These are phyloP conservation scores for Yasuhikotakia modesta DNA, from an alignment of 2,797 vertebrate species.

Conservation along the genomic window DNA sequence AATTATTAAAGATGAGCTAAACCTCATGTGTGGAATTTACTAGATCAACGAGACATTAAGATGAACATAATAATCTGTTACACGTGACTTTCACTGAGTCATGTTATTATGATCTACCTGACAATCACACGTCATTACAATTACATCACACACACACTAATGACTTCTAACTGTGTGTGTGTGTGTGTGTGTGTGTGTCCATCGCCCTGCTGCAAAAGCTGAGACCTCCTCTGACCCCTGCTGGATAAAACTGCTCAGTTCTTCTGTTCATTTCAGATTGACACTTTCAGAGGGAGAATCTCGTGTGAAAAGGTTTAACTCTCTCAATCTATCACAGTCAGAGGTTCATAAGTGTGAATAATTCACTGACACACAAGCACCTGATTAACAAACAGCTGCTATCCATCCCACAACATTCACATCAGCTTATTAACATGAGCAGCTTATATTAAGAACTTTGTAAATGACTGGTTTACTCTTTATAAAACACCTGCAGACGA, in stretches of 20 bases:
- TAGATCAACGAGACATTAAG: too few species aligned
- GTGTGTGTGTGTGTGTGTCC: background rate
- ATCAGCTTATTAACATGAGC: background rate
- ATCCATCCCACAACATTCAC: background rate
- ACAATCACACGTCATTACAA: too few species aligned
- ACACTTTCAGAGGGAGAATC: background rate
- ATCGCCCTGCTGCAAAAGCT: constrained; percentile 1
- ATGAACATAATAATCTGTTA: too few species aligned
- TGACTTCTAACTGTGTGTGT: background rate
- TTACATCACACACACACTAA: too few species aligned
- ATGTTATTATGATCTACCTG: too few species aligned
- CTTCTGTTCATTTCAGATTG: background rate
- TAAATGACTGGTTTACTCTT: background rate
- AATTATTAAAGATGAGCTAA: too few species aligned
- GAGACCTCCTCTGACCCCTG: constrained; percentile 8
- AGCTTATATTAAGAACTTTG: background rate
- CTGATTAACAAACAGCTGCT: constrained; percentile 13
- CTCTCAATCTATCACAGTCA: too few species aligned
- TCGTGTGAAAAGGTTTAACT: background rate
- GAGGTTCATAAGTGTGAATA: too few species aligned
- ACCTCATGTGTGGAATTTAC: too few species aligned
- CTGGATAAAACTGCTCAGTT: background rate
- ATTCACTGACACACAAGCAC: constrained; percentile 19
- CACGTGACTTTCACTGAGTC: too few species aligned
- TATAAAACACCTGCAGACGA: constrained; percentile 5